Base-by-base conservation (phyloP, 2,888 invertebrate genomes). In the Diloba caeruleocephala region DNA sequence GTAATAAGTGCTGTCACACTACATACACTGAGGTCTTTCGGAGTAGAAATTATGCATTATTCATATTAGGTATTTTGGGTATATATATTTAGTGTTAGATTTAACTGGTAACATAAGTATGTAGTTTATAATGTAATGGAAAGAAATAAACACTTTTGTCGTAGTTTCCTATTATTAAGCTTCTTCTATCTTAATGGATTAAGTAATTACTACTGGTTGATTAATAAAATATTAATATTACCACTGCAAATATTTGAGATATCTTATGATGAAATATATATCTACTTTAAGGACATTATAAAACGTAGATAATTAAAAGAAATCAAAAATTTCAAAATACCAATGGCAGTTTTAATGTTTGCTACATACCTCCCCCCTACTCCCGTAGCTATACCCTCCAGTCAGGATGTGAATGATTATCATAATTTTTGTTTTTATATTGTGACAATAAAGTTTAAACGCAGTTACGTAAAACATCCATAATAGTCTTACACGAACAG, bases 251-350 rank as follows among this genome's bases (percentile, higher is more conserved):
- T 93, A 93, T 92, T 93, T 93, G 92, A 93, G 88, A 92, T 93
- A 94, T 93, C 93, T 93, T 93, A 93, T 93, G 92, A 93, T 93
- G 90, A 92, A 89, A 93, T 93, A 93, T 93, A 93, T 93, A 93
- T 94, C 92, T 94, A 94, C 93, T 93, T 88, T 93, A 93, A 94
- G 93, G 90, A 93, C 93, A 94, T 93, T 93, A 94, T 93, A 91
- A 93, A 93, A 89, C 93, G 93, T 94, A 94, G 94, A 93, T 93
- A 94, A 94, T 93, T 93, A 93, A 94, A 93, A 93, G 93, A 92
- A 93, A 93, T 92, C 92, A 90, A 93, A 94, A 93, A 88, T 89
- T 92, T 93, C 86, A 93, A 94, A 92, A 92, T 88, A 90, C 62
- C 63, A 87, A 82, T 90, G 87, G 92, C 91, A 92, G 92, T 94